Evolutionary conservation across 2,797 vertebrate genomes (phyloP).

Genomic region (Margarornis squamiger): DNA sequence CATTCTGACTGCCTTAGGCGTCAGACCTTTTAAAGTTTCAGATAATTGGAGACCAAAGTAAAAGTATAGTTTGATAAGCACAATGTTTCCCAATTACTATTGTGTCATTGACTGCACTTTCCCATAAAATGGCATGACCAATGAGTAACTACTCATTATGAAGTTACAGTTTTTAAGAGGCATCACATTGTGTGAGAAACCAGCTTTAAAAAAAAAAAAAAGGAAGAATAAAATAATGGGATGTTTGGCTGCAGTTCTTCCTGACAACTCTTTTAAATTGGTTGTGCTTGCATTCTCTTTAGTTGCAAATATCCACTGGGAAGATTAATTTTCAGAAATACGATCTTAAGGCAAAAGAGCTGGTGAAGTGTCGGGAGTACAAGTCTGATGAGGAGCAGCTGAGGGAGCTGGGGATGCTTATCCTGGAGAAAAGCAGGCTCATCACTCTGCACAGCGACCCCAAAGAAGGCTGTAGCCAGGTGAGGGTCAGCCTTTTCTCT

Average conservation of each 20-base stretch:
- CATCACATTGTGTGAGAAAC: background rate
- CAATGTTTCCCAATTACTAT: background rate
- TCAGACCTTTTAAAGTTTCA: background rate
- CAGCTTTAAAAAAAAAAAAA: background rate
- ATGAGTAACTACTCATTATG: background rate
- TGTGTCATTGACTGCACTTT: background rate
- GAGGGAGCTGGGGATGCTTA: background rate
- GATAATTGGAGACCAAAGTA: background rate
- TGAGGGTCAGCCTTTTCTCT: background rate
- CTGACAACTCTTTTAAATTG: background rate
- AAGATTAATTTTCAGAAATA: background rate
- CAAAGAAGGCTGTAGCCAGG: rapidly evolving
- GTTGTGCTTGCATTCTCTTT: background rate
- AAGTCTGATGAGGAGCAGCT: background rate
- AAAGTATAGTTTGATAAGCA: background rate
- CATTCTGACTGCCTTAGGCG: background rate
- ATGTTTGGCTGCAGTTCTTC: background rate
- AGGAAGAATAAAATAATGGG: background rate
- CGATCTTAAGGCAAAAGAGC: background rate
- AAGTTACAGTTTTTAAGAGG: background rate
- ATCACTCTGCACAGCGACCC: background rate
- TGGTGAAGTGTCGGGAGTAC: background rate
- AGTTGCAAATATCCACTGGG: background rate
- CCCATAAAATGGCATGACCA: background rate
- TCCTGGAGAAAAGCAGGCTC: background rate